Evolutionary conservation across 2,797 vertebrate species (phyloP).

Genomic region (Synanceia verrucosa): DNA sequence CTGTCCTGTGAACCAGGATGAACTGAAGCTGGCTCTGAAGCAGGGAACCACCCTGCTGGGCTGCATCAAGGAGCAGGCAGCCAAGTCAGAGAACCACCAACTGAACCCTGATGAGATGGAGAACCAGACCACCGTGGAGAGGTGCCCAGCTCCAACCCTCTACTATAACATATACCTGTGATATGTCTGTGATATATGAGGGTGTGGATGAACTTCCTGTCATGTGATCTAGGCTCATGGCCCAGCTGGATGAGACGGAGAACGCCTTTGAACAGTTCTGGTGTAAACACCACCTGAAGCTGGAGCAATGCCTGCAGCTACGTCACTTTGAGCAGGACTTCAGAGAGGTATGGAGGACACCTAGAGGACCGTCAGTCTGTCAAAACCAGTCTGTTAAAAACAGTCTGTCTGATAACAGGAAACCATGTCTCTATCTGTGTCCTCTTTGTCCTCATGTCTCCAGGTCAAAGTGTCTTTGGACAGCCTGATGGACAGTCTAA

Average conservation of each 20-base stretch:
- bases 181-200: neutral
- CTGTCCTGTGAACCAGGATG: constrained; percentile 81
- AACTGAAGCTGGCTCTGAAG: constrained; percentile 89
- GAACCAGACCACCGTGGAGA: constrained; percentile 91
- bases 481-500: constrained; percentile 82
- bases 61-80: constrained; percentile 89
- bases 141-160: constrained; percentile 77
- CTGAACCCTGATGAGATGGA: constrained; percentile 90
- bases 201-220: constrained; percentile 1
- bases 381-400: too few species aligned
- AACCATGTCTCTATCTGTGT: constrained; percentile 25
- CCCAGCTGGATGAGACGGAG: constrained; percentile 93
- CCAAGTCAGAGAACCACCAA: constrained; percentile 82
- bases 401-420: too few species aligned
- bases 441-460: constrained; percentile 14
- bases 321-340: constrained; percentile 94
- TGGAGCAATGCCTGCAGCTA: constrained; percentile 93
- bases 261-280: constrained; percentile 94
- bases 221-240: constrained; percentile 86
- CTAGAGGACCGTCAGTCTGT: too few species aligned
- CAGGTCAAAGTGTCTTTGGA: constrained; percentile 91
- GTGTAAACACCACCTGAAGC: constrained; percentile 91
- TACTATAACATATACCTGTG: neutral
- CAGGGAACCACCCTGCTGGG: constrained; percentile 90
- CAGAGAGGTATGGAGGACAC: constrained; percentile 83